Base-by-base conservation (phyloP, 1,140 invertebrate genomes). In the Drosophila ercepeae region DNA sequence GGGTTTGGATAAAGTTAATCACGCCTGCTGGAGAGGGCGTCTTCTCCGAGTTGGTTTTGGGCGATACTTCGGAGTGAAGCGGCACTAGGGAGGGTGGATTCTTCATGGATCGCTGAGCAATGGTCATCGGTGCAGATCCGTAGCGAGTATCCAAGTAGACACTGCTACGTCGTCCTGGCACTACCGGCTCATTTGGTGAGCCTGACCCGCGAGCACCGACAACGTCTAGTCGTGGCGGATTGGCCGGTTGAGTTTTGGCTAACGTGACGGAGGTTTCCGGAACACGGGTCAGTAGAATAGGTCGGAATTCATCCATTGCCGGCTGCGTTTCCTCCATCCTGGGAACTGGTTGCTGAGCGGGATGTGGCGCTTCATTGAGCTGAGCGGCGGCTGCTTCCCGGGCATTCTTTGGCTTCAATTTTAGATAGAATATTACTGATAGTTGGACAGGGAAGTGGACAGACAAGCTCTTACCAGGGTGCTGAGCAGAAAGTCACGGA, bases 401-500 rank as follows among this genome's bases (percentile, higher is more conserved):
- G 4, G 45, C 60, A 59, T 74, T 46, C 45, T 89, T 88, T 0
- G 82, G 83, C 83, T 89, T 13, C 9, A 64, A 68, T 3, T 46
- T 29, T 1, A 11, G 18, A 2, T 13, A 5, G 13, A 0, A 39
- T 29, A 2, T 23, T 7, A 41, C 4, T 14, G 4, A 0, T 9
- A 9, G 11, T 32, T 19, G 3, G 4, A 1, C 27, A 18, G 1
- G 0, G 4, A 3, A 9, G 0, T 13, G 4, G n/a, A n/a, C n/a
- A n/a, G n/a, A 4, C 8, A 7, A 6, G 11, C 3, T 5, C 4
- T 75, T 69, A 90, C 89, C 89, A 83, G 69, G 51, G 78, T 88
- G 57, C 72, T 89, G 4, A 89, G 46, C n/a, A 91, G 19, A 67
- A 90, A 91, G 27, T 91, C 82, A 0, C 54, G 69, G 57, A 91